Conservation (phyloP, 2,113 vertebrate species). For the Amphilophus citrinellus region DNA sequence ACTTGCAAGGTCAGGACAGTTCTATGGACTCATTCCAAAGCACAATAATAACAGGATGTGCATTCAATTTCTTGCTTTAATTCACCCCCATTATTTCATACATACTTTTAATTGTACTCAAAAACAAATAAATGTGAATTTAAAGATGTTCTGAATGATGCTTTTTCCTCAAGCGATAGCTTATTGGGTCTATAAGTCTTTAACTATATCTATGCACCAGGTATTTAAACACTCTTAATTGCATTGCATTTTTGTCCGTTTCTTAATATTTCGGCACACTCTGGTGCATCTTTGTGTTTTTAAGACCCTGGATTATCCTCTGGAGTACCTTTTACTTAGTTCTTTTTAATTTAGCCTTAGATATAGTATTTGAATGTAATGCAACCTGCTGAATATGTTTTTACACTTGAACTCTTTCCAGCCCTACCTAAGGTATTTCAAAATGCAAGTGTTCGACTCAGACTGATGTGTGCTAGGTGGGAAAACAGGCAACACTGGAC, state of each 20-base stretch:
- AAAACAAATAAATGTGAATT: background rate
- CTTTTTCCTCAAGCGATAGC: background rate
- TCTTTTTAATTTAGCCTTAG: background rate
- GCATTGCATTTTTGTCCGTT: background rate
- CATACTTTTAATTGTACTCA: background rate
- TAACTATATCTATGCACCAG: background rate
- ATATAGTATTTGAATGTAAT: constrained; percentile 1
- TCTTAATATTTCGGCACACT: background rate
- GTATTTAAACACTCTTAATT: background rate
- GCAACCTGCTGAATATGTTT: background rate
- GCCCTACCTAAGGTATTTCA: background rate
- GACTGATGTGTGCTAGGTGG: background rate
- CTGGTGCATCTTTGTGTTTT: background rate
- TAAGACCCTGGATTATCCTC: background rate
- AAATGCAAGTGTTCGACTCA: background rate
- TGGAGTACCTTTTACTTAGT: background rate
- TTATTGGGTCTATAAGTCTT: background rate
- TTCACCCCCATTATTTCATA: constrained; percentile 2
- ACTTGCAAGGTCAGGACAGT: constrained; percentile 8
- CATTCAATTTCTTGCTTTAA: background rate
- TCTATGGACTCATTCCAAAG: background rate
- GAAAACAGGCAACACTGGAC: background rate
- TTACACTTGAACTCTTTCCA: background rate
- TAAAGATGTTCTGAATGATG: background rate
- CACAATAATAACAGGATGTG: background rate